Evolutionary conservation across 2,113 vertebrate genomes (phyloP).

Genomic region (Chunga burmeisteri): DNA sequence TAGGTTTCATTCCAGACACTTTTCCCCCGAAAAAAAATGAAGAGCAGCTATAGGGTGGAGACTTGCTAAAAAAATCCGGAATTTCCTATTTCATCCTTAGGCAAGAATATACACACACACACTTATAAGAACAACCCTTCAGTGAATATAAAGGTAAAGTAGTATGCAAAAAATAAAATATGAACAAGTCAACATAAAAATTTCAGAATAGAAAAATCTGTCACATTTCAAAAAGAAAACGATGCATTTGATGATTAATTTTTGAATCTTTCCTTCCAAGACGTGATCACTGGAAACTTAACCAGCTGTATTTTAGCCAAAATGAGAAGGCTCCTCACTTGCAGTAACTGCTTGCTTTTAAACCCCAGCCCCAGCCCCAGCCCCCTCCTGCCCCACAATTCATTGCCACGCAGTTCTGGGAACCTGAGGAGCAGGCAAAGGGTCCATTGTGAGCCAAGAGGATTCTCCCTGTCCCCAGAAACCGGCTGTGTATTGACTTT

Average conservation of each 20-base stretch:
- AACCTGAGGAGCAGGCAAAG: constrained; percentile 13
- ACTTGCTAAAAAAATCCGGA: constrained; percentile 43
- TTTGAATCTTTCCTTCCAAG: constrained; percentile 47
- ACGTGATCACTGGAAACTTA: not conserved
- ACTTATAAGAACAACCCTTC: constrained; percentile 55
- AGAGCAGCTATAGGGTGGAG: constrained; percentile 25
- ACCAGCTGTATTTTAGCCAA: not conserved
- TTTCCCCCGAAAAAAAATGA: not conserved
- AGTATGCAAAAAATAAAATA: constrained; percentile 54
- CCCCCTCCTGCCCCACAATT: not conserved
- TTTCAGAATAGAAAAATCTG: constrained; percentile 69
- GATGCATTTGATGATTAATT: constrained; percentile 42
- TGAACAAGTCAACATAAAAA: constrained; percentile 34
- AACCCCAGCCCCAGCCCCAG: not conserved
- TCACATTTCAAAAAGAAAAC: constrained; percentile 68
- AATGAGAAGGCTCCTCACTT: not conserved
- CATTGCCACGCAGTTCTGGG: not conserved
- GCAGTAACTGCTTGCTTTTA: not conserved
- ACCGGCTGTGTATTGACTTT: not conserved
- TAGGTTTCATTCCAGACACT: not conserved
- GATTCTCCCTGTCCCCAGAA: not conserved
- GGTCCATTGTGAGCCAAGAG: not conserved
- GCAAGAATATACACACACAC: constrained; percentile 49
- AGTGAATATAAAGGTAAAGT: constrained; percentile 52
- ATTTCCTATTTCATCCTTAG: constrained; percentile 41